Conservation (phyloP, 2,888 invertebrate genomes). For the Lasiommata megera region DNA sequence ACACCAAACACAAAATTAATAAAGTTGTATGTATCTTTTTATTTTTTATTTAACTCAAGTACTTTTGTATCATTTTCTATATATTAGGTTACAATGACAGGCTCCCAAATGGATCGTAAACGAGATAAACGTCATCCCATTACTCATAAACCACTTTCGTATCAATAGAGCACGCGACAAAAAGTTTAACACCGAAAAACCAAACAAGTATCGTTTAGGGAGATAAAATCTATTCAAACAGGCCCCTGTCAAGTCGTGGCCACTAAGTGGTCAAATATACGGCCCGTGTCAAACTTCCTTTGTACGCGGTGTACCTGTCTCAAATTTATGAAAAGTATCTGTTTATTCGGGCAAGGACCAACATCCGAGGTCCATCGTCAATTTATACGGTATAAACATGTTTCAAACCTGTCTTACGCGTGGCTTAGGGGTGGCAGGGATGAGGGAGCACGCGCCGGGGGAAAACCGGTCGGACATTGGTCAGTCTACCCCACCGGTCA, state of each 20-base stretch:
- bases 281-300: slow-evolving; percentile 66
- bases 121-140: slow-evolving; percentile 29
- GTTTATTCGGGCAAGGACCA: slow-evolving; percentile 59
- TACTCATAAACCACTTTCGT: slow-evolving; percentile 31
- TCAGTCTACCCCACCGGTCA: slow-evolving; percentile 42
- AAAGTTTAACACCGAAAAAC: slow-evolving; percentile 46
- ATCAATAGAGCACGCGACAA: slow-evolving; percentile 61
- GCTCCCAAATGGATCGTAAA: slow-evolving; percentile 5
- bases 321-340: slow-evolving; percentile 57
- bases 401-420: slow-evolving; percentile 39
- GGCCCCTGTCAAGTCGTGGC: slow-evolving; percentile 56
- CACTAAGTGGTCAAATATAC: slow-evolving; percentile 71
- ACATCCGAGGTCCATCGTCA: slow-evolving; percentile 74
- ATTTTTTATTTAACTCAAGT: too few relatives aligned
- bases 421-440: slow-evolving; percentile 38
- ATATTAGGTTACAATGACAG: neutral
- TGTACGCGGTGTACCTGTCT: slow-evolving; percentile 63
- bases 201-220: slow-evolving; percentile 53
- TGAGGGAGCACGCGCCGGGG: slow-evolving; percentile 53
- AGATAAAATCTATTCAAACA: slow-evolving; percentile 64
- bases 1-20: too few relatives aligned
- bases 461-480: slow-evolving; percentile 73
- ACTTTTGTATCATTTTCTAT: neutral
- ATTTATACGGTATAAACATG: slow-evolving; percentile 59
- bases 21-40: too few relatives aligned